Base-by-base conservation (phyloP, 2,888 invertebrate genomes). In the Drosophila melanosoma region DNA sequence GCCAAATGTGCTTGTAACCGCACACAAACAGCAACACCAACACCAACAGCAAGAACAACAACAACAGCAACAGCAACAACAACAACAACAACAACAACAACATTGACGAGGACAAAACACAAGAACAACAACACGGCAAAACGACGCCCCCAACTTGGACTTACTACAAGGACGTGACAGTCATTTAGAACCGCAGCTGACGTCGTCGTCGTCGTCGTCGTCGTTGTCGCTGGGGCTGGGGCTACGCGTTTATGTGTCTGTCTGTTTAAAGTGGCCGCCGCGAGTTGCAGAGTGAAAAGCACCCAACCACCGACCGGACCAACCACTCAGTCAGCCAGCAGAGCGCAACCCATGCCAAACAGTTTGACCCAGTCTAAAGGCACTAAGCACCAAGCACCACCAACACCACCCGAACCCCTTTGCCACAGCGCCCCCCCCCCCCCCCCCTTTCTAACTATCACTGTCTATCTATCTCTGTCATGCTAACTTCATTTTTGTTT, bases 1-100 rank as follows among this genome's bases (percentile, higher is more conserved):
- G 91, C 91, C 90, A 91, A 87, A 87, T 87, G 87, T 90, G 87
- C 90, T 81, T 82, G 90, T 87, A 89, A 89, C 87, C 84, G 80
- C 90, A 84, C 74, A 87, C 81, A 86, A 72, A 82, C 75, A 73
- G 59, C 69, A 75, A 70, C 67, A 58, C 12, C 65, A 64, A 57
- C 64, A 63, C 38, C 68, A 45, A 48, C 56, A 57, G 0, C 29
- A 29, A 29, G 5, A 29, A 4, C 29, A 29, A 29, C 29, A 29
- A 1, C 29, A 48, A 54, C 74, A 48, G 54, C 74, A 54, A 32
- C 52, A 53, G 5, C 26, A 26, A 4, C 40, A 49, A 71, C 62
- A 57, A 72, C 72, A 42, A 52, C 17, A 42, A 61, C 74, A 54
- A 32, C 52, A 53, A 49, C 59, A 63, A 62, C 76, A 49, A 71